Base-by-base conservation (phyloP, 1,140 invertebrate genomes). In the Tachypleus tridentatus region DNA sequence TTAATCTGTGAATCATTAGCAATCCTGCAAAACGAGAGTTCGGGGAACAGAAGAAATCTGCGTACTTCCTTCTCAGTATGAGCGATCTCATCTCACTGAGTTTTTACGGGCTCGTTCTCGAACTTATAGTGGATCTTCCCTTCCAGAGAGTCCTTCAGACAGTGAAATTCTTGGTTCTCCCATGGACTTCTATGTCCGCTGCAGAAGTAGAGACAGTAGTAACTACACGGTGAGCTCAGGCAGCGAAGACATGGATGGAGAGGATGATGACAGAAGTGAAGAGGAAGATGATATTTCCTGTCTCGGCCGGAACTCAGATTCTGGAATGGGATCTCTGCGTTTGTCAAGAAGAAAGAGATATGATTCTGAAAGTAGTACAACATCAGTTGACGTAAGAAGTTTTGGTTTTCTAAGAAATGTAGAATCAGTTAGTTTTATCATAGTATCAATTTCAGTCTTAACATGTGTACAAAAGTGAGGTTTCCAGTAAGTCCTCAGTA, bases 31-130 rank as follows among this genome's bases (percentile, higher is more conserved):
- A 58, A 80, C 78, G 47, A 70, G 72, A 51, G 71, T 78, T 4
- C 72, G 77, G 49, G 78, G 78, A 9, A 74, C 72, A 52, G 77
- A 78, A 70, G 78, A 80, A 65, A 61, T 75, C 3, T 77, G 76
- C 57, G 51, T 75, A 11, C 72, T 71, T 49, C 75, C 78, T 29
- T 74, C 74, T 51, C 72, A 77, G 47, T 72, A 73, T 58, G 74
- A 76, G 58, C 69, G 71, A 58, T 64, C 58, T 58, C 72, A 75
- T 50, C 67, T 75, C 58, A 70, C 70, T 57, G 73, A 75, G 58
- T 74, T 72, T 64, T 65, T 75, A 48, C 70, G 74, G 5, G 60
- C 71, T 60, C 71, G 74, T 29, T 1, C 29, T 29, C 29, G 29
- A n/a, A 73, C 71, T 51, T 11, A 29, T 29, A 29, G 29, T 29